Base-by-base conservation (phyloP, 2,888 invertebrate species). In the Cetonia aurata region DNA sequence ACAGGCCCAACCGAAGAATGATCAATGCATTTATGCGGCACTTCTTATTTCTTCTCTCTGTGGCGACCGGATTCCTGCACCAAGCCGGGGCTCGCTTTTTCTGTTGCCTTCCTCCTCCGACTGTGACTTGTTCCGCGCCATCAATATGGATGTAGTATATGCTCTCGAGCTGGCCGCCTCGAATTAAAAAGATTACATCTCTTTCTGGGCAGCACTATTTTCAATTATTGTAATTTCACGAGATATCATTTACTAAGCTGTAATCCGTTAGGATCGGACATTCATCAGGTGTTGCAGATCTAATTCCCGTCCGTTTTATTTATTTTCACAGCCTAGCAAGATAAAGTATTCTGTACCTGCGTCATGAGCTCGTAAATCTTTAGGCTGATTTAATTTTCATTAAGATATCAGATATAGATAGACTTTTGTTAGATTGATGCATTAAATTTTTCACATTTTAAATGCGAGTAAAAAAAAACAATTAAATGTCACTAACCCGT, bases 21-120 rank as follows among this genome's bases (percentile, higher is more conserved):
- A 82, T 83, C 80, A 82, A 83, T 83, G 81, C 81, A 83, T 82
- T 82, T 82, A 83, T 82, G 81, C 82, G 80, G 80, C 81, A 82
- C 80, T 82, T 82, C 80, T 82, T 81, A 80, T 79, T 80, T 78
- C 80, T 82, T 81, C 79, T 80, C 79, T 37, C 8, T 10, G 8
- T 78, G 76, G 62, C 79, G 79, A 79, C 80, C 79, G 81, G 78
- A 82, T 81, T 82, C 80, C 80, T 60, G 69, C 50, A 69, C 48
- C 69, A 59, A 69, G 62, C 41, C 50, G 52, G 50, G 69, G 60
- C 69, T 37, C 42, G 60, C 69, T 60, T 60, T 69, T 60, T 59
- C 48, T 60, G 50, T 25, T 37, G 57, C 50, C 48, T 17, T 53
- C 59, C 57, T 60, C 52, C 60, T 69, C 52, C 69, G n/a, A 59